Evolutionary conservation across 2,113 vertebrate species (phyloP).

Genomic region (Tachysurus fulvidraco): DNA sequence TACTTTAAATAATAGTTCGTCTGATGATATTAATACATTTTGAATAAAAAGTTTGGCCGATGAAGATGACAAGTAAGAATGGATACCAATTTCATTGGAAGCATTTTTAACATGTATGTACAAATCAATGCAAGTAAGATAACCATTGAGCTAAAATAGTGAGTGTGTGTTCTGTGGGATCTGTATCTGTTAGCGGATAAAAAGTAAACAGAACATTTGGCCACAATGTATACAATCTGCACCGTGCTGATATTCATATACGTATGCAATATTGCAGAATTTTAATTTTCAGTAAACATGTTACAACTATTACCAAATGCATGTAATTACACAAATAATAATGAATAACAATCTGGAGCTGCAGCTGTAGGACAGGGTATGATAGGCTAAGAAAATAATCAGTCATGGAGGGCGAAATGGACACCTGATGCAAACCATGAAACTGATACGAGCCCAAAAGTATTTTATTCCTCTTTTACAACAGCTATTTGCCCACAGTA

Average conservation of each 20-base stretch:
- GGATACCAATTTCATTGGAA: background rate
- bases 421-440: background rate
- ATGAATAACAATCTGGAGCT: background rate
- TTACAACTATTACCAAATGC: background rate
- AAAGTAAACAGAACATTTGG: no score
- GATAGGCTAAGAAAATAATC: background rate
- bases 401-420: background rate
- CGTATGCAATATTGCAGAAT: background rate
- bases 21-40: no score
- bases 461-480: background rate
- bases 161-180: background rate
- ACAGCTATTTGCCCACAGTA: background rate
- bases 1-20: no score
- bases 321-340: background rate
- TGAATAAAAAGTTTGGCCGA: background rate
- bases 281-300: background rate
- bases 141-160: no score
- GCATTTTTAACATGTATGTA: background rate
- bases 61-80: background rate
- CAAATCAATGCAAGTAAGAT: background rate
- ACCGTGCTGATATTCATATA: background rate
- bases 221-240: background rate
- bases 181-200: no score
- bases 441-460: background rate
- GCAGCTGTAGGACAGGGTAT: background rate